phyloP scores from a whole-genome alignment of 2,888 invertebrate genomes.

The Melinaea menophilus region DNA sequence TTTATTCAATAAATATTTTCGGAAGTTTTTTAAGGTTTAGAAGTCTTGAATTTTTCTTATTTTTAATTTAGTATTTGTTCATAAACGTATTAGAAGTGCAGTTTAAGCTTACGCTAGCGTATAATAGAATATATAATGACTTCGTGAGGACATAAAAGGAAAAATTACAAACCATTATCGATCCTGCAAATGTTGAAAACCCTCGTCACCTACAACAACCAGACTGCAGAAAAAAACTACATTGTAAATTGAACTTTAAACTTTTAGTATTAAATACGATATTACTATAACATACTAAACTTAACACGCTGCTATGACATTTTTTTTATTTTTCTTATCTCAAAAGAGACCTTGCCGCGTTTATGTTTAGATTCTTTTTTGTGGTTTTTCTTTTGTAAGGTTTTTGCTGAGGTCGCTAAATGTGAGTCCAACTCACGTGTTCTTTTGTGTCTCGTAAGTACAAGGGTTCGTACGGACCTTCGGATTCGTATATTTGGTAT shows the following conservation, averaged over 20 bases:
- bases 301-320: slow-evolving; percentile 58
- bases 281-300: slow-evolving; percentile 36
- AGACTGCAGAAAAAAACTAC: slow-evolving; percentile 32
- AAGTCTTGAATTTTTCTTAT: too few species aligned
- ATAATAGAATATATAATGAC: not conserved
- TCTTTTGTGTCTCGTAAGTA: slow-evolving; percentile 48
- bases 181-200: slow-evolving; percentile 40
- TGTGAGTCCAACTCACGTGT: slow-evolving; percentile 46
- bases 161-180: slow-evolving; percentile 7
- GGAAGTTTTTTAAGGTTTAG: slow-evolving; percentile 17
- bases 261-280: slow-evolving; percentile 34
- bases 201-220: slow-evolving; percentile 54
- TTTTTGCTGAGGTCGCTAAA: slow-evolving; percentile 44
- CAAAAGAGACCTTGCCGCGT: slow-evolving; percentile 36
- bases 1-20: slow-evolving; percentile 44
- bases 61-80: not conserved
- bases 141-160: not conserved
- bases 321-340: slow-evolving; percentile 42
- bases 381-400: slow-evolving; percentile 41
- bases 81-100: slow-evolving; percentile 5
- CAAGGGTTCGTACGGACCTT: slow-evolving; percentile 41
- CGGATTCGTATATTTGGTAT: slow-evolving; percentile 32
- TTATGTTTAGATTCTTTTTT: slow-evolving; percentile 38
- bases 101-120: slow-evolving; percentile 12
- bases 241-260: slow-evolving; percentile 43